Evolutionary conservation across 2,113 vertebrate genomes (phyloP), one percentile per base, ranked within the genome.

Genomic region (Nothocercus nigrocapillus): DNA sequence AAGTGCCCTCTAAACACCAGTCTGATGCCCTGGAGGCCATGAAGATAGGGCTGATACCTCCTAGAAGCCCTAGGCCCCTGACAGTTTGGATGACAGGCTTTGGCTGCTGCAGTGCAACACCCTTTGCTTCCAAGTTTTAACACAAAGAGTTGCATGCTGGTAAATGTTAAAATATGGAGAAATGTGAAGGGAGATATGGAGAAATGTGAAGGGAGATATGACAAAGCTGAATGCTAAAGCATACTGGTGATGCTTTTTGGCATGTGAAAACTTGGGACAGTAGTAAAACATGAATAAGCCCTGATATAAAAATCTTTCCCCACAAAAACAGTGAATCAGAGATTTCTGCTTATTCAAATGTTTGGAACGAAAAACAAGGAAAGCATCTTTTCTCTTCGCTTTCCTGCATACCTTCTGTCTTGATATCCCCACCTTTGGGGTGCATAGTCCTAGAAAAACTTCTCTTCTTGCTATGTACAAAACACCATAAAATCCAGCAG

Each of bases 381-480:
- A 51, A 77, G 49, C 34, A 40, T 13, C 20, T 5, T 30, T 3
- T 0, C 5, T 6, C 11, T 84, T 61, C 5, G 19, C 11, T 14
- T 74, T 66, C 38, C 17, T 49, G 81, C 2, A 1, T 5, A 63
- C 72, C n/a, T 7, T 40, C 14, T 24, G 13, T 18, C 27, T 28
- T 18, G 12, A 70, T 5, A 40, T 2, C 6, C 4, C 8, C 3
- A 36, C 45, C 83, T 75, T 20, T 76, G 30, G 21, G 25, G 20
- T 38, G 18, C 8, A 44, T 25, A 5, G 42, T 58, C 32, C 32
- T 44, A 83, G 10, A 51, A 9, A 13, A 19, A n/a, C 56, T 7
- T 51, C 45, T 62, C 34, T 22, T 62, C 30, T 22, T 45, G 5
- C 34, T 66, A 40, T 25, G 2, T 24, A 16, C 19, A 45, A 62